phyloP scores from a whole-genome alignment of 2,113 vertebrate species.

The Nycticorax nycticorax region DNA sequence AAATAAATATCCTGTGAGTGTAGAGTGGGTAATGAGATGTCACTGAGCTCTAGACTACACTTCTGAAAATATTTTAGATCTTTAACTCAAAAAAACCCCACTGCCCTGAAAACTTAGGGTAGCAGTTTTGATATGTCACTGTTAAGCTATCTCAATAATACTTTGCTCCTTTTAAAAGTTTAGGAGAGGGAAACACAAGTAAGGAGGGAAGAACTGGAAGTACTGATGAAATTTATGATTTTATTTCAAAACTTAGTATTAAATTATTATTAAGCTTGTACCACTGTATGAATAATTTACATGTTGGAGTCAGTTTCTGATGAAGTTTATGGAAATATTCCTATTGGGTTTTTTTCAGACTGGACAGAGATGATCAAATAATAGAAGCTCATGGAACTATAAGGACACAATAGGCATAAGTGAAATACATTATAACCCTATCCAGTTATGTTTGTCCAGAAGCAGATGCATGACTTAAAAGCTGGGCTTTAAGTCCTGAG shows the following conservation, averaged over 20 bases:
- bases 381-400: neutral
- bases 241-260: neutral
- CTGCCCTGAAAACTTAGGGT: neutral
- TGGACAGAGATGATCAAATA: neutral
- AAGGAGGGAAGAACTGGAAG: neutral
- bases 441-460: neutral
- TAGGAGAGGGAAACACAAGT: neutral
- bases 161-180: neutral
- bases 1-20: neutral
- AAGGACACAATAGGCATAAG: neutral
- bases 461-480: neutral
- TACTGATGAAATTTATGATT: neutral
- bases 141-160: neutral
- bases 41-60: neutral
- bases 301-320: neutral
- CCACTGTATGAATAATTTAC: neutral
- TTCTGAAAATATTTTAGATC: neutral
- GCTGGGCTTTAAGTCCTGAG: neutral
- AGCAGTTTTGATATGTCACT: neutral
- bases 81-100: neutral
- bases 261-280: neutral
- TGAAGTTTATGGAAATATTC: neutral
- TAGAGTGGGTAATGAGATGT: neutral
- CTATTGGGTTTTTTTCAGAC: neutral
- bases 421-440: neutral